Evolutionary conservation across 2,113 vertebrate species (phyloP).

Genomic region (Nyctereutes procyonoides): DNA sequence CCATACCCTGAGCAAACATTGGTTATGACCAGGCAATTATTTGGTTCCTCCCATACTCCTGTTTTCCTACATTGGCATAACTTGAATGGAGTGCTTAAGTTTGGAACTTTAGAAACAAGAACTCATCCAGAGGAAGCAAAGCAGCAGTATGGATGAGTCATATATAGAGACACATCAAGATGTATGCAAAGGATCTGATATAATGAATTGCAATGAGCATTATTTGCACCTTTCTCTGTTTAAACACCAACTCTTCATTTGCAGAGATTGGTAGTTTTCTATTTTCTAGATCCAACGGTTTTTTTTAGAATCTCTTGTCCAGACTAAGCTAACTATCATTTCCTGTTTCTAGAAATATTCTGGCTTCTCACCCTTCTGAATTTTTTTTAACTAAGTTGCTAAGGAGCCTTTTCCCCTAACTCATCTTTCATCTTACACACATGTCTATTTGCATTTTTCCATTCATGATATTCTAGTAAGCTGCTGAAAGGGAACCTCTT

Average conservation of each 20-base stretch:
- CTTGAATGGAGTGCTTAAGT: background rate
- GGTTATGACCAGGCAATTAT: background rate
- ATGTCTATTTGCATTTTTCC: background rate
- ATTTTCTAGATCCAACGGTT: background rate
- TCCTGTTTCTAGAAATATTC: conserved; percentile 13
- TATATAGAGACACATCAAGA: background rate
- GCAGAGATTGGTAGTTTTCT: background rate
- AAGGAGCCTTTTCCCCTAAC: background rate
- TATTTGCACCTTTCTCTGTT: background rate
- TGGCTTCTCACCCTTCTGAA: background rate
- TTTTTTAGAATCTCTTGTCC: background rate
- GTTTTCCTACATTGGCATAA: background rate
- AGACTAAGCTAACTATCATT: background rate
- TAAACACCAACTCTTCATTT: background rate
- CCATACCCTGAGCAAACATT: background rate
- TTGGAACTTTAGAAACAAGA: background rate
- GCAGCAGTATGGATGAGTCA: background rate
- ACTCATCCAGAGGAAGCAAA: background rate
- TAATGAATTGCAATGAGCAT: background rate
- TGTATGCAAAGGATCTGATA: background rate
- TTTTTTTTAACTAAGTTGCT: conserved; percentile 18
- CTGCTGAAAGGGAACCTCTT: background rate
- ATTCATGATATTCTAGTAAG: background rate
- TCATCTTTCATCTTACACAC: background rate
- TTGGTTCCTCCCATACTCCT: background rate